phyloP scores from a whole-genome alignment of 2,888 invertebrate species.

The Tipula vernalis region DNA sequence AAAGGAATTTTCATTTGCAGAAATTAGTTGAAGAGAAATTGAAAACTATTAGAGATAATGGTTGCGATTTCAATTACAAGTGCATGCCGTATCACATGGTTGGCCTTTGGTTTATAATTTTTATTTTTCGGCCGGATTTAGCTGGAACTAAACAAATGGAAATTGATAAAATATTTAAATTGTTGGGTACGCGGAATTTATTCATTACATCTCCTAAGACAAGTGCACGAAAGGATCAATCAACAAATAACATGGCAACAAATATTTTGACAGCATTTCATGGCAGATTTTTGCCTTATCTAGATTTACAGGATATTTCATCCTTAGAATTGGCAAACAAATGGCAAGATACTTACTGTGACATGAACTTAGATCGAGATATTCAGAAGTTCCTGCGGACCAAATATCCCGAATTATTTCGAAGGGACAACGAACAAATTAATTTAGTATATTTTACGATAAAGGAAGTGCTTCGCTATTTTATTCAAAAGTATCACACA shows the following conservation, averaged over 20 bases:
- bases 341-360: not conserved
- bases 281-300: not conserved
- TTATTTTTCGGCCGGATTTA: not conserved
- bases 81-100: not conserved
- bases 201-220: not conserved
- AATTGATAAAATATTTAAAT: not conserved
- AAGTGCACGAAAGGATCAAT: not conserved
- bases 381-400: not conserved
- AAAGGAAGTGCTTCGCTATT: not conserved
- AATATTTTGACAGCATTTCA: not conserved
- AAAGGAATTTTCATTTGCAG: not conserved
- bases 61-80: not conserved
- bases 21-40: not conserved
- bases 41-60: not conserved
- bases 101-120: not conserved
- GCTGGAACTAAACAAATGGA: not conserved
- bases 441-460: not conserved
- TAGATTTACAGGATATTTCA: not conserved
- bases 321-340: not conserved
- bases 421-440: not conserved
- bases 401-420: not conserved
- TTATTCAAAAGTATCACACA: not conserved
- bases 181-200: not conserved
- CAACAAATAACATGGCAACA: not conserved
- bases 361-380: not conserved